A percentile compares a stretch with the other conserved stretches of the same genome.
Conservation (phyloP, 2,888 invertebrate species). For the Dorcus hopei region DNA sequence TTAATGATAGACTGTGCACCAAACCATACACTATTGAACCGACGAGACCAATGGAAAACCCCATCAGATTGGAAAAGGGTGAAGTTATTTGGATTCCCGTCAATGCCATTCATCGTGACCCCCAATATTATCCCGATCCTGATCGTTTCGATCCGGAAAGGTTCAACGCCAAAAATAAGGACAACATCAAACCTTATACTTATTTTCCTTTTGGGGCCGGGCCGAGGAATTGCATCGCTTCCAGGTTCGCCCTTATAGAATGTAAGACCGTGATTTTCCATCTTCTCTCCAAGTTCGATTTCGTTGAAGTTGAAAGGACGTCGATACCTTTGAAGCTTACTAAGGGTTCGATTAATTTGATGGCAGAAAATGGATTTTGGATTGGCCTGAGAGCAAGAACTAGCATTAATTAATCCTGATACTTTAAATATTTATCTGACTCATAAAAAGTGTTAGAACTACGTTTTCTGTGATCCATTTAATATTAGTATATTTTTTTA, state of each 20-base stretch:
- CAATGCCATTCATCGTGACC: conserved; percentile 34
- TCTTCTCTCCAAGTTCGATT: conserved; percentile 32
- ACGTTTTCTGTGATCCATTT: too few species aligned
- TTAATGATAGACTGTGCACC: conserved; percentile 27
- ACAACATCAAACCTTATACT: conserved; percentile 48
- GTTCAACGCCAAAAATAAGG: conserved; percentile 54
- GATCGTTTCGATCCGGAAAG: conserved; percentile 39
- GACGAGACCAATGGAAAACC: conserved; percentile 15
- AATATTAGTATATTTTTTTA: too few species aligned
- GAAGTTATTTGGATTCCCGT: conserved; percentile 31
- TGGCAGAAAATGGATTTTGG: conserved; percentile 23
- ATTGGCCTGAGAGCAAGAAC: conserved; percentile 23
- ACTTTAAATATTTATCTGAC: too few species aligned
- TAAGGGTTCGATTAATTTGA: conserved; percentile 13
- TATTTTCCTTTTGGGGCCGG: conserved; percentile 50
- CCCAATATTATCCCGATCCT: conserved; percentile 34
- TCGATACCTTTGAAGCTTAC: conserved; percentile 31
- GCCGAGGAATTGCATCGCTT: conserved; percentile 61
- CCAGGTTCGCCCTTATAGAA: conserved; percentile 37
- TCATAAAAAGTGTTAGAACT: too few species aligned
- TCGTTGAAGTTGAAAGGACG: conserved; percentile 32
- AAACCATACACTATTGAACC: conserved; percentile 29
- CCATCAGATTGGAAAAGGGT: conserved; percentile 18
- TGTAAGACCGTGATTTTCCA: conserved; percentile 32
- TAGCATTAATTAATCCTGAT: not conserved